Evolutionary conservation across 2,113 vertebrate species (phyloP), one percentile per base, ranked within the genome.

Genomic region (Cephalopholis sonnerati): DNA sequence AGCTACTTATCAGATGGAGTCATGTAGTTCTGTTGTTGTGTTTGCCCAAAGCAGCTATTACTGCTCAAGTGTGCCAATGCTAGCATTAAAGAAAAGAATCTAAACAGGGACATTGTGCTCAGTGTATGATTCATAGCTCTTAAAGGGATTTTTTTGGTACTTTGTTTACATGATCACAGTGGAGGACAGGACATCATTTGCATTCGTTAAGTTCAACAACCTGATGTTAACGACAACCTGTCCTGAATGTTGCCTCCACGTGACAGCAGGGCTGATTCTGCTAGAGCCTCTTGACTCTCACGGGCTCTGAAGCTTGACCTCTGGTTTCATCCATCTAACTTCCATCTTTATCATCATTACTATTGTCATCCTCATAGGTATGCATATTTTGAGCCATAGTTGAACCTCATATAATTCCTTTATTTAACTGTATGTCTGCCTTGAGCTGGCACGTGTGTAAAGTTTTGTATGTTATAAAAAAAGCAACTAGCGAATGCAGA

Each of bases 141-240:
- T 27, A 54, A 5, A n/a, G 17, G 6, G 25, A 13, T 22, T 15
- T 4, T 32, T 15, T 64, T 77, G 67, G 41, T 81, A 27, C 65
- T 71, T 9, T 82, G 81, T 90, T 77, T 86, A 73, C 71, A 57
- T 76, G 29, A 79, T 82, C 46, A 53, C 25, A 69, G 0, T 12
- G 54, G 24, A 79, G 44, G 32, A n/a, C 69, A 81, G 70, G 54
- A 78, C 75, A 76, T 62, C 24, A n/a, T 36, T 68, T 53, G 41
- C n/a, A 50, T 75, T 61, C 50, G 44, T 53, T 74, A 4, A 48
- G 5, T 57, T 71, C 55, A 75, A 48, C 50, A 68, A 39, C 18
- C 62, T 63, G 58, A 48, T 20, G 62, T 76, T 51, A 16, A 59
- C 62, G 61, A 76, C 18, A 3, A 18, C 9, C 10, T 41, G 17